phyloP scores from a whole-genome alignment of 1,140 invertebrate genomes.

The Drosophila tsacasi region DNA sequence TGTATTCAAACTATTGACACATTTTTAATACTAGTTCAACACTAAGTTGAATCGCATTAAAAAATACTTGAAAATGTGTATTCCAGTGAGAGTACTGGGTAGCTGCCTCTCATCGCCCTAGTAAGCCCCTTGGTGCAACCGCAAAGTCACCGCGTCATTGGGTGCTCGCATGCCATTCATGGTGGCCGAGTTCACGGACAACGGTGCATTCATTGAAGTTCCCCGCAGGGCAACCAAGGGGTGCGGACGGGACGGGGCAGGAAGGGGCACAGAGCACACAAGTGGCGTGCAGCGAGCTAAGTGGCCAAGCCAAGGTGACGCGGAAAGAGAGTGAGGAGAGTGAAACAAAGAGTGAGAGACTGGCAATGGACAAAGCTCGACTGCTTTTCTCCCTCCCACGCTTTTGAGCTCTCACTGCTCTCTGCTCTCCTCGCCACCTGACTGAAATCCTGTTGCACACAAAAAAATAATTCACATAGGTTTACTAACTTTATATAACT shows the following conservation, averaged over 20 bases:
- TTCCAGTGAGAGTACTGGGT: constrained; percentile 1
- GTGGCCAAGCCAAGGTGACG: constrained; percentile 15
- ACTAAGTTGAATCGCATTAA: too few species aligned
- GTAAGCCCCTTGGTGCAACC: constrained; percentile 20
- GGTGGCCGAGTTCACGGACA: constrained; percentile 72
- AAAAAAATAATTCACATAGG: background rate
- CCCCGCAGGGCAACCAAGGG: constrained; percentile 33
- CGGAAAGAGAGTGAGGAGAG: background rate
- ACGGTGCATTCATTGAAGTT: constrained; percentile 73
- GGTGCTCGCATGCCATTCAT: constrained; percentile 52
- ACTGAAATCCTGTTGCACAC: constrained; percentile 7
- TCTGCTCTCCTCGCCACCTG: background rate
- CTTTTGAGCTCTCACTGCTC: background rate
- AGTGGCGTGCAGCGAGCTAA: constrained; percentile 46
- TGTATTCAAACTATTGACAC: background rate
- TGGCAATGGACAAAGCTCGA: constrained; percentile 26
- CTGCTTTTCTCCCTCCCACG: constrained; percentile 5
- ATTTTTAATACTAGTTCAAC: background rate
- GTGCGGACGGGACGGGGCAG: background rate
- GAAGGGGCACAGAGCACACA: constrained; percentile 14
- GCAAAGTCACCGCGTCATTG: constrained; percentile 64
- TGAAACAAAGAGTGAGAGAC: constrained; percentile 3
- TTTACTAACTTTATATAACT: background rate
- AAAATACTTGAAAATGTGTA: background rate
- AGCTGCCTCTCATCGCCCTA: constrained; percentile 1